phyloP scores from a whole-genome alignment of 1,140 invertebrate genomes.

The Trichonephila clavata region DNA sequence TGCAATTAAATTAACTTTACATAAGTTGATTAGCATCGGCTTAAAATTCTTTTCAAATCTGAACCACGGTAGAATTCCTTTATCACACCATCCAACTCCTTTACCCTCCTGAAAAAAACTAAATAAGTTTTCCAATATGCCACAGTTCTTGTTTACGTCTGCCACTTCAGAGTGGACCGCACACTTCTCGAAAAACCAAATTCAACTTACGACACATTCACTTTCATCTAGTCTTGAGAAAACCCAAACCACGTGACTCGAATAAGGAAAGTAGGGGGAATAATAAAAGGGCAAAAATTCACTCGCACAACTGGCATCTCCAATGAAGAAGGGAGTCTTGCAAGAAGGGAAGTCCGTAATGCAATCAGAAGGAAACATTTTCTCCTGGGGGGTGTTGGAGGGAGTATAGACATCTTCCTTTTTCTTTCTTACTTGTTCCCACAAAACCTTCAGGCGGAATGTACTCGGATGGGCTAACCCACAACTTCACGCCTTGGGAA shows the following conservation, averaged over 20 bases:
- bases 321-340: background rate
- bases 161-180: background rate
- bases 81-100: background rate
- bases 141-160: background rate
- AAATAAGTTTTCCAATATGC: background rate
- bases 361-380: slow-evolving; percentile 53
- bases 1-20: no score
- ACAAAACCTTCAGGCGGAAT: background rate
- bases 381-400: background rate
- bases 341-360: background rate
- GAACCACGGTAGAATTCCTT: background rate
- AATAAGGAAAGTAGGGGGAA: background rate
- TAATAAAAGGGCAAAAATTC: slow-evolving; percentile 32
- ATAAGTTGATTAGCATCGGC: no score
- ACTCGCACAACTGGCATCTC: slow-evolving; percentile 25
- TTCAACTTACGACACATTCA: slow-evolving; percentile 4
- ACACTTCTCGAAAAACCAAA: background rate
- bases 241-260: background rate
- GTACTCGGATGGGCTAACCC: background rate
- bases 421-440: slow-evolving; percentile 27
- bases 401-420: slow-evolving; percentile 4
- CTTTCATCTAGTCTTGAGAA: background rate
- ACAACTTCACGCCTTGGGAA: slow-evolving; percentile 54
- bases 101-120: background rate
- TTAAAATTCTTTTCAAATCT: background rate